Base-by-base conservation (phyloP, 1,140 invertebrate species). In the Hestina assimilis region DNA sequence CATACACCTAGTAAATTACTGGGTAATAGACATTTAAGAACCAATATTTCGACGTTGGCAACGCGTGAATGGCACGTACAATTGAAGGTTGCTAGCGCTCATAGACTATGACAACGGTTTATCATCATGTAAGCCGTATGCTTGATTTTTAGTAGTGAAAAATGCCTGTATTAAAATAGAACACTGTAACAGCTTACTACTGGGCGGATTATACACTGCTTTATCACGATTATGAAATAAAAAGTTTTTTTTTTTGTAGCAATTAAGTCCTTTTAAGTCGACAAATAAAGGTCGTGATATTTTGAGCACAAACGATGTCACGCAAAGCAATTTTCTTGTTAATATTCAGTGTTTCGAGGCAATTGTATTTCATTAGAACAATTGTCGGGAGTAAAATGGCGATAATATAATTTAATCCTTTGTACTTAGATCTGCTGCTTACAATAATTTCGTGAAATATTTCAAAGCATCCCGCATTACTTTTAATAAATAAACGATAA, bases 341-440 rank as follows among this genome's bases (percentile, higher is more conserved):
- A 51, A 51, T 51, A 21, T 40, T 40, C 23, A 1, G 20, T 24
- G 21, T 41, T 50, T 17, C 26, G 19, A 20, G 9, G 26, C 48
- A 41, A 51, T 40, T 28, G 48, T 51, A 41, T 51, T 41, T 28
- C 9, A 51, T 35, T 51, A 24, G 48, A 51, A 51, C 21, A 51
- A 38, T 47, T 33, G 33, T 9, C 17, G 4, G 15, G 40, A 12
- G 41, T 43, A 19, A 21, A 23, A 24, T 41, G 26, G 23, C n/a
- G 23, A 51, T 41, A 28, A 19, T 35, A 23, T 23, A 47, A 47
- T 51, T 51, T 28, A 11, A 1, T 9, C 33, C 14, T 51, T 51
- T 40, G 35, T 51, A 8, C 21, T 20, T 3, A 41, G n/a, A 9
- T 24, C 47, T 35, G 24, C 29, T 5, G 20, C 11, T n/a, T 8